Percentiles rank a stretch among this genome's conserved stretches.
Evolutionary conservation across 2,888 invertebrate species (phyloP).

Genomic region (Nipponacmea schrenckii): DNA sequence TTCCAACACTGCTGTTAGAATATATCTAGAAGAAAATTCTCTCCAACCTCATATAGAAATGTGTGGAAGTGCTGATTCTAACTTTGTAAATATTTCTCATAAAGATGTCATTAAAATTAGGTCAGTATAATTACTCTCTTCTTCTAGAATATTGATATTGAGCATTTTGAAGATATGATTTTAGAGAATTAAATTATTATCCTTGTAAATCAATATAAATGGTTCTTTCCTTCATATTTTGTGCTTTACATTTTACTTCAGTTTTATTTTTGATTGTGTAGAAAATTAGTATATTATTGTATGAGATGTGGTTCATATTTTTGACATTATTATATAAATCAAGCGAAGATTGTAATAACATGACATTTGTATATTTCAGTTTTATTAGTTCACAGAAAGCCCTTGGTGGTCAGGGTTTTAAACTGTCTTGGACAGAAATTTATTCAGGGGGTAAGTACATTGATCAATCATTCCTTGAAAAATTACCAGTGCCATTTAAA

Average conservation of each 20-base stretch:
- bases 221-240: no score
- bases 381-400: slow-evolving; percentile 95
- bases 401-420: slow-evolving; percentile 92
- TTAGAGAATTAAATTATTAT: no score
- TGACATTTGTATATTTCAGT: slow-evolving; percentile 71
- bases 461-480: background rate
- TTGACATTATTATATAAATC: no score
- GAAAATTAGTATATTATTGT: no score
- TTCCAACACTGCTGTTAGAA: slow-evolving; percentile 55
- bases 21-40: slow-evolving; percentile 43
- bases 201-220: no score
- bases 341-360: no score
- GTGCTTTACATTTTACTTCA: no score
- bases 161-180: no score
- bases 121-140: slow-evolving; percentile 71
- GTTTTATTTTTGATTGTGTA: no score
- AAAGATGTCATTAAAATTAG: slow-evolving; percentile 87
- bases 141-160: no score
- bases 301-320: no score
- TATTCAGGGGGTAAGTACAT: slow-evolving; percentile 33
- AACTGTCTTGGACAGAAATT: slow-evolving; percentile 95
- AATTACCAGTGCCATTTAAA: background rate
- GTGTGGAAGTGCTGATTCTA: slow-evolving; percentile 70
- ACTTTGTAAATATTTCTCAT: slow-evolving; percentile 87
- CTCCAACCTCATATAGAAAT: slow-evolving; percentile 43